These are phyloP conservation scores for Onychomys torridus DNA, from an alignment of 2,797 vertebrate species.

Conservation along the genomic window DNA sequence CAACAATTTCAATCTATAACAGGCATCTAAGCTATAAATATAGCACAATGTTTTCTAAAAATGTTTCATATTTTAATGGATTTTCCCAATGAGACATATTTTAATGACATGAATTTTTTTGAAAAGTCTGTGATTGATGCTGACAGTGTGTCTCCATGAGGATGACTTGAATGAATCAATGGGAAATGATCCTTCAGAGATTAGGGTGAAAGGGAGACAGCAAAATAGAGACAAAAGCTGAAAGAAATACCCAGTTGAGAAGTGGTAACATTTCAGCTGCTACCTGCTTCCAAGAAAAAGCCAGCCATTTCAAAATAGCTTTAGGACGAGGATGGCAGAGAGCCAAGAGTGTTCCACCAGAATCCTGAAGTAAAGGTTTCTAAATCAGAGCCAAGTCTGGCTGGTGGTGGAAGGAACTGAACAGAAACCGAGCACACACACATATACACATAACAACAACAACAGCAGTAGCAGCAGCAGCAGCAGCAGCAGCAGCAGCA, in stretches of 20 bases:
- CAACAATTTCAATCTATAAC: neutral
- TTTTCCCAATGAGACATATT: neutral
- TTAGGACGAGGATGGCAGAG: neutral
- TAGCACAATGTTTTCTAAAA: neutral
- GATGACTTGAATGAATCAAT: neutral
- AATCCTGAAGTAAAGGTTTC: neutral
- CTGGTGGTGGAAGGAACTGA: neutral
- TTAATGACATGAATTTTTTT: slow-evolving; percentile 18
- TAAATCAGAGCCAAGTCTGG: neutral
- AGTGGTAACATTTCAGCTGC: neutral
- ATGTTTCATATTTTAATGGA: neutral
- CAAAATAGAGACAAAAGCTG: neutral
- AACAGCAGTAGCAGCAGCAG: neutral
- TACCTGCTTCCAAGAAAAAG: neutral
- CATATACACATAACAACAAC: neutral
- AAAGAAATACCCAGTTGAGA: neutral
- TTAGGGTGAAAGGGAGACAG: neutral
- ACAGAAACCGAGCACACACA: neutral
- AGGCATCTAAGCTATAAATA: neutral
- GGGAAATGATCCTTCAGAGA: neutral
- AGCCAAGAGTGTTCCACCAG: neutral
- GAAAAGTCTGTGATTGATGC: neutral
- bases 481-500: neutral
- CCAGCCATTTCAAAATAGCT: neutral
- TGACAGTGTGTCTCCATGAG: neutral